Base-by-base conservation (phyloP, 2,113 vertebrate genomes). In the Leptosomus discolor region DNA sequence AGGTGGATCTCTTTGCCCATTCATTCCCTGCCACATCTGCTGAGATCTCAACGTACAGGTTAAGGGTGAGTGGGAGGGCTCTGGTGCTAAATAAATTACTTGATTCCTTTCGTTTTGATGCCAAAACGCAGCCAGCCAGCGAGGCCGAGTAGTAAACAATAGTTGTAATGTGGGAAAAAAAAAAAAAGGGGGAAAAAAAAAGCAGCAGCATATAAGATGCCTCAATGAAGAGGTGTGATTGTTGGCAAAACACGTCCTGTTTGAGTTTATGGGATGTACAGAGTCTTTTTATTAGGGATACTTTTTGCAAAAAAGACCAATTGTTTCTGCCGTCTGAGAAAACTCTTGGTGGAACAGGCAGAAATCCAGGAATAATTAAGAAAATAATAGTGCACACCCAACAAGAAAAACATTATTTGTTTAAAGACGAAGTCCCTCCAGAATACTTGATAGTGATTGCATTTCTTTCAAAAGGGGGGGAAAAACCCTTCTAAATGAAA, bases 291-390 rank as follows among this genome's bases (percentile, higher is more conserved):
- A 69, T 65, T 75, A 58, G 92, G 77, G 93, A 91, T 96, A 94
- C 93, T 91, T 90, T 96, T 93, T 95, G 94, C 94, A 51, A 94
- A 96, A 97, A 53, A 67, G 34, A 91, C 79, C 53, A 63, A 93
- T 97, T 92, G 79, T 96, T 97, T 97, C 96, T 97, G 95, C 95
- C 97, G 89, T 98, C 92, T 96, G 97, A 98, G 95, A 97, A 90
- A 96, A 85, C 93, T 95, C 97, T 95, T 82, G 89, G 94, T 97
- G 97, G 93, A 97, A 91, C 91, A 95, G 97, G 96, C 96, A 96
- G 84, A 96, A 97, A 96, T 95, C 95, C 98, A 98, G 95, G 90
- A 97, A 96, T 97, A 98, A 97, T 98, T 97, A 97, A 97, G 97
- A 96, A 96, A 97, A 96, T 97, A 97, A 98, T 81, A 97, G 92